phyloP scores from a whole-genome alignment of 2,797 vertebrate species.

The Chiloscyllium punctatum region DNA sequence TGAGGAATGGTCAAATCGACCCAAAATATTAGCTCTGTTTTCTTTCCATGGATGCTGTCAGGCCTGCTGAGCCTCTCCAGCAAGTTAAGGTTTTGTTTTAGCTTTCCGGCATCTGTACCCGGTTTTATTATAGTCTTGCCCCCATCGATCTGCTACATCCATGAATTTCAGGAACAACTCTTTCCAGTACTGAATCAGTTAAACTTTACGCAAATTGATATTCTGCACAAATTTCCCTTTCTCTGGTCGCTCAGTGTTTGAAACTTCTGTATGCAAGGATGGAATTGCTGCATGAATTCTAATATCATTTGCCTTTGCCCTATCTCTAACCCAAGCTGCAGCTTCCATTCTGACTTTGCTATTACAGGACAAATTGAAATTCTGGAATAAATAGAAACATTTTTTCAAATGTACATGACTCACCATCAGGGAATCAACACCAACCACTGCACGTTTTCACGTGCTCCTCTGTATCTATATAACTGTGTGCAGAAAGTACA shows the following conservation, averaged over 20 bases:
- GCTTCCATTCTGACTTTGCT: not conserved
- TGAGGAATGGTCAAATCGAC: too few species aligned
- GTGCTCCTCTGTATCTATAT: not conserved
- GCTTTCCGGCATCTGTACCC: too few species aligned
- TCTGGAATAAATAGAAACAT: not conserved
- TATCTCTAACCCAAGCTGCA: not conserved
- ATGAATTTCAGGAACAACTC: not conserved
- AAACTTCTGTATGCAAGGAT: not conserved
- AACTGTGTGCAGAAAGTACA: not conserved
- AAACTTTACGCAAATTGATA: not conserved
- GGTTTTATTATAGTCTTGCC: too few species aligned
- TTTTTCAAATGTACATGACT: not conserved
- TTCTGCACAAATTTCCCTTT: not conserved
- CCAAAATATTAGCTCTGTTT: too few species aligned
- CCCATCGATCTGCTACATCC: not conserved
- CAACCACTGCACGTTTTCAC: not conserved
- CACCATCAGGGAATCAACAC: not conserved
- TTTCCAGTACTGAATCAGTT: not conserved
- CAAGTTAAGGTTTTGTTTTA: too few species aligned
- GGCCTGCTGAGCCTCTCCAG: too few species aligned
- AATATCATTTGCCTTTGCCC: not conserved
- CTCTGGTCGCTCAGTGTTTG: not conserved
- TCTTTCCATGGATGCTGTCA: too few species aligned
- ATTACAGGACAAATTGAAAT: not conserved
- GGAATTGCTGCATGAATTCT: not conserved